A percentile compares a stretch with the other conserved stretches of the same genome.
Conservation (phyloP, 2,797 vertebrate species). For the Pelochelys cantorii region DNA sequence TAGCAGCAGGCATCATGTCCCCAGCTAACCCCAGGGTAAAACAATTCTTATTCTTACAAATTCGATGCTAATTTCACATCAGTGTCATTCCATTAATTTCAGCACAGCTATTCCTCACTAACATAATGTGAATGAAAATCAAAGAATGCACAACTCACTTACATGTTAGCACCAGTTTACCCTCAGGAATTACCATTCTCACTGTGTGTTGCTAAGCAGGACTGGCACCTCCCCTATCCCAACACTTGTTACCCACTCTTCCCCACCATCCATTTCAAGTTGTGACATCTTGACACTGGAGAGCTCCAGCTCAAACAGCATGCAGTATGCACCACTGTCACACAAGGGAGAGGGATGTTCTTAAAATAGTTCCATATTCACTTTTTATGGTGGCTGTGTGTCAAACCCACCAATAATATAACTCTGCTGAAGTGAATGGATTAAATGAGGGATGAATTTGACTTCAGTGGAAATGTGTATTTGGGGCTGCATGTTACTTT, state of each 20-base stretch:
- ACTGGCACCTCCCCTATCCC: not conserved
- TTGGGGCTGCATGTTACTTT: rapidly evolving
- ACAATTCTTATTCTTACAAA: not conserved
- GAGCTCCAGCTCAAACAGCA: conserved; percentile 27
- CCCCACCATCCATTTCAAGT: conserved; percentile 23
- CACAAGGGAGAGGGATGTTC: not conserved
- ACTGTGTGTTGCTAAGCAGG: conserved; percentile 24
- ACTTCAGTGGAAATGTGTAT: not conserved
- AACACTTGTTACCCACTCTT: not conserved
- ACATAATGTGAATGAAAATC: no score
- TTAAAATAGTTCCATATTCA: conserved; percentile 4
- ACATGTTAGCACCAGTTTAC: conserved; percentile 6
- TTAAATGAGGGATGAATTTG: not conserved
- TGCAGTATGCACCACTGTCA: no score
- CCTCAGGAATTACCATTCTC: not conserved
- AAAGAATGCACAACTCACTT: not conserved
- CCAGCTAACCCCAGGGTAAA: not conserved
- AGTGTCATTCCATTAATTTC: conserved; percentile 14
- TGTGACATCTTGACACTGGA: conserved; percentile 33
- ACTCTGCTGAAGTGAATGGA: not conserved
- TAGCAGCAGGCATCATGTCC: not conserved
- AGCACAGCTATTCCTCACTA: not conserved
- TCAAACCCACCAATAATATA: rapidly evolving
- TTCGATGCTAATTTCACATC: not conserved
- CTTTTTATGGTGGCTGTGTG: no score